Evolutionary conservation across 2,888 invertebrate species (phyloP).

Genomic region (Oxytorus armatus): DNA sequence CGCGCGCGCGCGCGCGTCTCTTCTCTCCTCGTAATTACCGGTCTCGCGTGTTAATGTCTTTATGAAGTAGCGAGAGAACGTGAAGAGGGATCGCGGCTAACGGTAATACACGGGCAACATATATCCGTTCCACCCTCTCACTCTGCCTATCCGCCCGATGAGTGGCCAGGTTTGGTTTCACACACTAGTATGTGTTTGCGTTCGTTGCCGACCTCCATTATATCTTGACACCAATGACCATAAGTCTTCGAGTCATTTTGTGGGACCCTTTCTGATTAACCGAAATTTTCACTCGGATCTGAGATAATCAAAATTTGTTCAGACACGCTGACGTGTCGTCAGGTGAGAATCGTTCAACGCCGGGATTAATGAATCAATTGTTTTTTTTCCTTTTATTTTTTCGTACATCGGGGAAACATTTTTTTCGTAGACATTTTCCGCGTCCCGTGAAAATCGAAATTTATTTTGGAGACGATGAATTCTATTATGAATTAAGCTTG

Average conservation of each 20-base stretch:
- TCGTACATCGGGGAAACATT: too few species aligned
- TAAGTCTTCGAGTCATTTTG: slow-evolving; percentile 28
- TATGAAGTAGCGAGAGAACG: slow-evolving; percentile 69
- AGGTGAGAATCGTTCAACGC: too few species aligned
- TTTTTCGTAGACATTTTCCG: too few species aligned
- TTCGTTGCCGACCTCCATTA: slow-evolving; percentile 9
- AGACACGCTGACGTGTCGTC: too few species aligned
- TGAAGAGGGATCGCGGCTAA: slow-evolving; percentile 63
- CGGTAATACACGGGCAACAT: slow-evolving; percentile 61
- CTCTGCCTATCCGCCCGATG: background rate
- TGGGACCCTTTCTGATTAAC: slow-evolving; percentile 21
- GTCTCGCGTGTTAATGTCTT: slow-evolving; percentile 79
- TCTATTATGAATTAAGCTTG: too few species aligned
- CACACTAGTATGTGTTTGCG: background rate
- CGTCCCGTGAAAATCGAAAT: too few species aligned
- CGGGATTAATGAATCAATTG: too few species aligned
- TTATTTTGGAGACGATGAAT: too few species aligned
- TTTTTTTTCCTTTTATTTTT: too few species aligned
- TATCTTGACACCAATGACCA: slow-evolving; percentile 49
- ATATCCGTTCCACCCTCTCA: background rate
- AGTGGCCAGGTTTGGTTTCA: slow-evolving; percentile 40
- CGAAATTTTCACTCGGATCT: slow-evolving; percentile 43
- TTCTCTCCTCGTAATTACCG: slow-evolving; percentile 72
- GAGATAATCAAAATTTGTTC: too few species aligned
- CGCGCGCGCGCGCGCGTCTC: slow-evolving; percentile 20